phyloP scores from a whole-genome alignment of 2,113 vertebrate species.

The Triplophysa tibetana region DNA sequence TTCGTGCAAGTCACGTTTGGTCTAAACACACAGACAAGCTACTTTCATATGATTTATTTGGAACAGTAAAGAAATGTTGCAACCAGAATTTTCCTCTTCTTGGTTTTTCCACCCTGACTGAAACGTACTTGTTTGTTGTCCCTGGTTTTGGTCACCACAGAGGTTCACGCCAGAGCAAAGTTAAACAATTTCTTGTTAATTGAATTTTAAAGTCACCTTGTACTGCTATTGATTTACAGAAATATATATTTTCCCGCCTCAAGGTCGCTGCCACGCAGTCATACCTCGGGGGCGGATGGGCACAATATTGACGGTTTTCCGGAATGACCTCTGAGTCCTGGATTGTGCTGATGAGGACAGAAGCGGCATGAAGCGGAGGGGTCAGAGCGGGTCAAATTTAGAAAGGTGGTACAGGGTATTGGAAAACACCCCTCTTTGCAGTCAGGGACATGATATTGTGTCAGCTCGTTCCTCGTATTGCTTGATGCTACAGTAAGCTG shows the following conservation, averaged over 20 bases:
- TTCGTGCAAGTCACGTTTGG: no score
- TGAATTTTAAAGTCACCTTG: conserved; percentile 57
- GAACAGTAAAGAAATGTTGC: no score
- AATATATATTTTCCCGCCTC: conserved; percentile 41
- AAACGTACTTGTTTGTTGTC: conserved; percentile 1
- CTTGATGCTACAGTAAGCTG: conserved; percentile 17
- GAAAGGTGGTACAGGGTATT: conserved; percentile 7
- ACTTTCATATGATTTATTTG: no score
- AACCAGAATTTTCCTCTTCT: not conserved
- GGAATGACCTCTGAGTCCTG: conserved; percentile 30
- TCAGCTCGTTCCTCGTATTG: conserved; percentile 15
- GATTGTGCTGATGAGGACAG: conserved; percentile 49
- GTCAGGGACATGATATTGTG: conserved; percentile 10
- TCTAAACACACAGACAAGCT: no score
- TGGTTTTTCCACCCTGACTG: conserved; percentile 14
- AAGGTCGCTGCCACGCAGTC: conserved; percentile 34
- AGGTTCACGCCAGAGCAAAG: conserved; percentile 9
- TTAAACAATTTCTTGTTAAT: conserved; percentile 44
- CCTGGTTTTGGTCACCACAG: conserved; percentile 7
- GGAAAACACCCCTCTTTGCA: conserved; percentile 24
- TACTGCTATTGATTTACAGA: conserved; percentile 50
- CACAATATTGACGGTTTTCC: conserved; percentile 41
- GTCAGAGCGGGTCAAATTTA: conserved; percentile 31
- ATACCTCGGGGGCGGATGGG: conserved; percentile 9
- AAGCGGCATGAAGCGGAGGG: conserved; percentile 10